Conservation (phyloP, 2,888 invertebrate genomes). For the Uloborus plumipes region DNA sequence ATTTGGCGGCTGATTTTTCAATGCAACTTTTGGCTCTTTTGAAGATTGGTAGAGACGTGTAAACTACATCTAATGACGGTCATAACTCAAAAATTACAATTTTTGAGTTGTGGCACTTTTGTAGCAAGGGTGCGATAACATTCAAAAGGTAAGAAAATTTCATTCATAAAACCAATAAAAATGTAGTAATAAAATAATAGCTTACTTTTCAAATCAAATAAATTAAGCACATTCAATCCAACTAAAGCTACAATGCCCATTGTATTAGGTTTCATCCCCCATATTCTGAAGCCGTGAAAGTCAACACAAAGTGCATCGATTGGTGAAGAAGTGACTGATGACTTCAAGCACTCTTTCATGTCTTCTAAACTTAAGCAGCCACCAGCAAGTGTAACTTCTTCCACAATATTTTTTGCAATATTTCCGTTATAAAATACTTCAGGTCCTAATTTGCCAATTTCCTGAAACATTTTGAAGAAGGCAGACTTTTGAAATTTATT, state of each 20-base stretch:
- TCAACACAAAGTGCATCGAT: constrained; percentile 67
- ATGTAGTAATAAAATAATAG: neutral
- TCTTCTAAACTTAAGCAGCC: constrained; percentile 70
- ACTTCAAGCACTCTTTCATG: constrained; percentile 68
- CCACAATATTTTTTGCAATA: constrained; percentile 69
- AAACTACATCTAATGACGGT: no score
- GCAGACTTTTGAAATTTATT: no score
- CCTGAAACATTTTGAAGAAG: constrained; percentile 16
- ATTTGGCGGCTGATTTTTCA: no score
- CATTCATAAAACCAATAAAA: no score
- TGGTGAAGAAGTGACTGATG: constrained; percentile 65
- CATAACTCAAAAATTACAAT: no score
- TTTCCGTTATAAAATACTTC: constrained; percentile 70
- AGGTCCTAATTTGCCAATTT: constrained; percentile 67
- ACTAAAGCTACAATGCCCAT: constrained; percentile 72
- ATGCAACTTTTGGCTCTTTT: no score
- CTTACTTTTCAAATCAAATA: constrained; percentile 70
- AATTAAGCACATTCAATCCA: constrained; percentile 71
- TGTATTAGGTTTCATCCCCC: constrained; percentile 72
- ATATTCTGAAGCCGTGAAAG: constrained; percentile 69
- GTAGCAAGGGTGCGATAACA: no score
- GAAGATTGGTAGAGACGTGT: no score
- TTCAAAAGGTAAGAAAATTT: no score
- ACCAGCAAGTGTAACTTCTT: constrained; percentile 69
- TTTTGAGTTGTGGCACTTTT: no score